These are phyloP conservation scores for Harpegnathos saltator DNA, from an alignment of 1,140 invertebrate species.

Conservation along the genomic window DNA sequence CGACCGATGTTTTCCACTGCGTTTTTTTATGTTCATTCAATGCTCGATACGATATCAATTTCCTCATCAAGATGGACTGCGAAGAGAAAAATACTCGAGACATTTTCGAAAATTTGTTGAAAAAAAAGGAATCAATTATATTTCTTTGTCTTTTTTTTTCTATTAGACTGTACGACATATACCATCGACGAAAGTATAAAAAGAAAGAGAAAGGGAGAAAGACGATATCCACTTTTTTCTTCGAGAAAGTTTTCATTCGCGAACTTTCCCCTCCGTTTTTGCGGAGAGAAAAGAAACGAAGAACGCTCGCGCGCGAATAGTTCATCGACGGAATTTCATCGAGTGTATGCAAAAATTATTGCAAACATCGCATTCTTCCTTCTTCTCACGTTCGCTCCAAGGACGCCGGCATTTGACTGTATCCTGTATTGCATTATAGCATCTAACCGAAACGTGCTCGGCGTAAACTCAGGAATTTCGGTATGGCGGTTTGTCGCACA, in stretches of 20 bases:
- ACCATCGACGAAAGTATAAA: too few species aligned
- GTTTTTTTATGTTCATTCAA: conserved; percentile 46
- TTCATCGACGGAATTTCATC: background rate
- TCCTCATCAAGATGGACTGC: too few species aligned
- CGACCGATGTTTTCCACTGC: conserved; percentile 6
- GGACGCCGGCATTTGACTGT: conserved; percentile 5
- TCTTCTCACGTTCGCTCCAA: background rate
- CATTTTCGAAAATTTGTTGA: too few species aligned
- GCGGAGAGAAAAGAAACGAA: background rate
- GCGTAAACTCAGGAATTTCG: conserved; percentile 60
- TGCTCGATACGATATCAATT: conserved; percentile 29
- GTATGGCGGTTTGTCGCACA: conserved; percentile 59
- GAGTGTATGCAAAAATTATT: background rate
- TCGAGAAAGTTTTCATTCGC: background rate
- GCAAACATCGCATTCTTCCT: background rate
- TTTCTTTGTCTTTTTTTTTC: too few species aligned
- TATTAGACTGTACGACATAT: too few species aligned
- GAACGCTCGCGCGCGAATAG: background rate
- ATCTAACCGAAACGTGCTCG: conserved; percentile 41
- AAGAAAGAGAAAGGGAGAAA: background rate
- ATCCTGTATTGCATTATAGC: background rate
- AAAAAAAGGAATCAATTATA: too few species aligned
- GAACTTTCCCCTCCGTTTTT: background rate
- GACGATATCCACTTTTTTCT: background rate
- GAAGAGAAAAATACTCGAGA: background rate